Base-by-base conservation (phyloP, 2,888 invertebrate species). In the Amblyteles armatorius region DNA sequence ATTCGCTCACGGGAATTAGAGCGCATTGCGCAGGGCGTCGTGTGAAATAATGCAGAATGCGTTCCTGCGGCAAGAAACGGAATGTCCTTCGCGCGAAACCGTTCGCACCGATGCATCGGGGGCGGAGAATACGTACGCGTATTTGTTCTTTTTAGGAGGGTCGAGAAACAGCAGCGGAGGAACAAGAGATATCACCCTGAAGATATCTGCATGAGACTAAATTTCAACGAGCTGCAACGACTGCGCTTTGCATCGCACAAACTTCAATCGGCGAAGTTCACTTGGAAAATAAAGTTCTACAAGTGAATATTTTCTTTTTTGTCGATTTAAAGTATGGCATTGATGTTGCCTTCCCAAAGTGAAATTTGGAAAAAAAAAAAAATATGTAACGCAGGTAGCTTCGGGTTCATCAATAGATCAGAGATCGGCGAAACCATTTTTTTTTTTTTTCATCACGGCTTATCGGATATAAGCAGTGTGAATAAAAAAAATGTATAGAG, bases 21-120 rank as follows among this genome's bases (percentile, higher is more conserved):
- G 88, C 88, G 86, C 13, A 88, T 82, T 69, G 81, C 65, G 33
- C 68, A 22, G 22, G 87, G 87, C 79, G 44, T 85, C 90, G 91
- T 89, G 91, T 91, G 90, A 91, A 91, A 90, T 91, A 90, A 91
- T 87, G 89, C 87, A 84, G 88, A 87, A 88, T 85, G 87, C 85
- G 74, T 86, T 86, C 86, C 86, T 78, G 68, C 78, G 65, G 71
- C 86, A 92, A 93, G 89, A 92, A 92, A 91, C 29, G 86, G 90
- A 92, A 91, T 89, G 90, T 83, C 29, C 80, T 52, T 67, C 26
- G 50, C 48, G 68, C 22, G 11, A 69, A 78, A 52, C 63, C 67
- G 44, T 68, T 19, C n/a, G 33, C n/a, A 69, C 16, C 22, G 26
- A 29, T 81, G 26, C 44, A 81, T 40, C 40, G 57, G n/a, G n/a